Base-by-base conservation (phyloP, 2,888 invertebrate species). In the Athalia rosae region DNA sequence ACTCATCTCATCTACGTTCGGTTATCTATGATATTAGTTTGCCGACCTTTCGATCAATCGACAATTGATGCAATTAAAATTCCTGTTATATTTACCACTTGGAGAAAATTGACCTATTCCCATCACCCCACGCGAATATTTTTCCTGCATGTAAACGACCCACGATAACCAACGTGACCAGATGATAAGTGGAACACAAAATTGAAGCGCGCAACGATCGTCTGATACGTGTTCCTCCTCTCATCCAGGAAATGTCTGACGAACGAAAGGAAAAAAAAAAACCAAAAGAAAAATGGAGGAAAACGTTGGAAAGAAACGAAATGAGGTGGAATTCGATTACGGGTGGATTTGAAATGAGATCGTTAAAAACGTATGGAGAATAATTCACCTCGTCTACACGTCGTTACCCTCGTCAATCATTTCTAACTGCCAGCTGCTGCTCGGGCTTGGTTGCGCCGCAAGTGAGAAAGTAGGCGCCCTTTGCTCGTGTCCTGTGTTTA, bases 401-500 rank as follows among this genome's bases (percentile, higher is more conserved):
- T 71, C 71, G 45, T 71, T 71, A 71, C 71, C 71, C 71, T 71
- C 71, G 71, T 71, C 71, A 71, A 71, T 71, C 71, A 71, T 43
- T 13, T 71, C 48, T n/a, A 41, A 50, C 28, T 11, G 53, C 50
- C 48, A 64, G n/a, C 4, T 47, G 45, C 47, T 64, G 28, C 28
- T 28, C 28, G 28, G 28, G 28, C 28, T 28, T 28, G 28, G 28
- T 28, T 28, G 28, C 2, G 28, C 47, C 45, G 45, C 6, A 64
- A 47, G 64, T 64, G 64, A 64, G 47, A 64, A 28, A 6, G 43
- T 45, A n/a, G 66, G n/a, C 15, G 3, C 66, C n/a, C 50, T 64
- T 7, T 6, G 50, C 28, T 67, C 67, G 41, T 13, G 53, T 28
- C 28, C 28, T 53, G 53, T 53, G 66, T 66, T 48, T 15, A 66